Base-by-base conservation (phyloP, 2,113 vertebrate genomes). In the Cyprinodon variegatus region DNA sequence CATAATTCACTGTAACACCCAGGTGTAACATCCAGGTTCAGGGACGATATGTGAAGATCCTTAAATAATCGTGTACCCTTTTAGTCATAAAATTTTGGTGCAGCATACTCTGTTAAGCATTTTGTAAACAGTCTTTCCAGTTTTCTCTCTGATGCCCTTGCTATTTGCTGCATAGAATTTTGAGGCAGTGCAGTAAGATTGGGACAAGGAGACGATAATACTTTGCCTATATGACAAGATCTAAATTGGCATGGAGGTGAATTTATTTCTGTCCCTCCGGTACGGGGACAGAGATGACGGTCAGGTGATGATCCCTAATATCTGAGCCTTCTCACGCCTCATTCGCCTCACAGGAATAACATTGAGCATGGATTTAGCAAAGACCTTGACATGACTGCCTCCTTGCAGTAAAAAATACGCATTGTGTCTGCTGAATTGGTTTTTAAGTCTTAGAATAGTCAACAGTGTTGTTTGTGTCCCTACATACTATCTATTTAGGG, bases 231-330 rank as follows among this genome's bases (percentile, higher is more conserved):
- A 68, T 70, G 67, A 76, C 71, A 64, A 68, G 77, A 86, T 90
- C 78, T 81, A 86, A 88, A 88, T 89, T 85, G 68, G 70, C 6
- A 36, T 70, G 57, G 50, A 75, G 61, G 60, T 69, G 78, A 73
- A 83, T 81, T 82, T 83, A 78, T 86, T 72, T 89, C 76, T 66
- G 76, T 86, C 79, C 66, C 82, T 84, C 63, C 64, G 46, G 72
- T 61, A 43, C 41, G 20, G 70, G 70, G 76, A 74, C 75, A 62
- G 69, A 29, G 71, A 84, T 78, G 76, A 85, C 76, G 76, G 89
- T 77, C 73, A 81, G 79, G 84, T 84, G 85, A 88, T 87, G 86
- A 90, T 90, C 87, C 84, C 81, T 90, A 83, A 88, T 86, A 86
- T 84, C 81, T 76, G 84, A 88, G 74, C 84, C 74, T 65, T 76